Conservation (phyloP, 64 coral and sea anemone genomes). For the Catalaphyllia jardinei region DNA sequence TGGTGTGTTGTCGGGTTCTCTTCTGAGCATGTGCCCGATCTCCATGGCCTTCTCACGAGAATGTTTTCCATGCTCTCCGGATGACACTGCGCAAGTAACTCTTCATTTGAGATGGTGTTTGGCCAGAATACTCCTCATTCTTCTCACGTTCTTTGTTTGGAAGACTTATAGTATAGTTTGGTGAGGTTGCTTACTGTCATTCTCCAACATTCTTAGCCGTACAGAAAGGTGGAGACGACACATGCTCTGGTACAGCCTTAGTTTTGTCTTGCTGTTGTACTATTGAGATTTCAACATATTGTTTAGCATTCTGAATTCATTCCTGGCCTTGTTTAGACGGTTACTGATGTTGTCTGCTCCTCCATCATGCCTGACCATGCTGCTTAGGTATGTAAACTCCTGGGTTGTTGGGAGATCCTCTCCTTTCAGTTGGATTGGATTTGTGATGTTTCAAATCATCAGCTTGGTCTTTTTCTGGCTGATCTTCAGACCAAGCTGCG, state of each 20-base stretch:
- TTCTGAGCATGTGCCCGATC: not conserved
- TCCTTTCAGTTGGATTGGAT: too few species aligned
- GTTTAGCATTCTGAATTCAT: too few species aligned
- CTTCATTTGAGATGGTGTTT: not conserved
- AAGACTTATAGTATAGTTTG: not conserved
- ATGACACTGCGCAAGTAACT: not conserved
- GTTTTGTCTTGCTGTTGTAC: too few species aligned
- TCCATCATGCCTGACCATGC: too few species aligned
- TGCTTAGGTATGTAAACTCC: too few species aligned
- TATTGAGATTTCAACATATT: too few species aligned
- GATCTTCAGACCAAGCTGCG: conserved; percentile 42
- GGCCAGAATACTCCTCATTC: not conserved
- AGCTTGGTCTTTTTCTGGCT: conserved; percentile 48
- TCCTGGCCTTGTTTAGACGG: too few species aligned
- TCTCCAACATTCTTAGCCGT: not conserved
- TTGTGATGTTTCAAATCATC: conserved; percentile 34
- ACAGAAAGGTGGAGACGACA: not conserved
- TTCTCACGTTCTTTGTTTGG: not conserved
- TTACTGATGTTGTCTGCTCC: too few species aligned
- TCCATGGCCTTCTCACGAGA: not conserved
- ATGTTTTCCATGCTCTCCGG: not conserved
- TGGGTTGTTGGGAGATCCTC: too few species aligned
- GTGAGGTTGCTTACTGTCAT: not conserved
- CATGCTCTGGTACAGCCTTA: conserved; percentile 1
- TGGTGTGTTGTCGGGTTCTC: not conserved